Percentiles rank a stretch among this genome's conserved stretches.
phyloP scores from a whole-genome alignment of 2,113 vertebrate genomes.

The Nannospalax galili region DNA sequence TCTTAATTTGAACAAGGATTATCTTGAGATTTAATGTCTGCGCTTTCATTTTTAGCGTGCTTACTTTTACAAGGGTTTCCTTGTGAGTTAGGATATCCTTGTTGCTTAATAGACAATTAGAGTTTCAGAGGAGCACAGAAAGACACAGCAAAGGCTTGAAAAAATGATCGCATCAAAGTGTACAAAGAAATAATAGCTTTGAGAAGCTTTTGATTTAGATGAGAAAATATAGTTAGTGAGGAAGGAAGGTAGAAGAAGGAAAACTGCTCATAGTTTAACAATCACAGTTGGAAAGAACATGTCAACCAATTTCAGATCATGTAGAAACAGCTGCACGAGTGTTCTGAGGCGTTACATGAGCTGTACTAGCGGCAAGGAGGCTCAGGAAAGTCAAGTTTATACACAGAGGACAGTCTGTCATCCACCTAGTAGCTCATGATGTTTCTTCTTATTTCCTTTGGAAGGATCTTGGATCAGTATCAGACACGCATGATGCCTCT shows the following conservation, averaged over 20 bases:
- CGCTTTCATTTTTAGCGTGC: neutral
- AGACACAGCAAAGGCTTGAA: neutral
- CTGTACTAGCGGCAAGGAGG: neutral
- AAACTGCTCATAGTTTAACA: neutral
- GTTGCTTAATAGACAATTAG: neutral
- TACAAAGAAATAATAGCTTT: neutral
- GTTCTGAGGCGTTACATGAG: neutral
- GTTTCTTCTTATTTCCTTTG: neutral
- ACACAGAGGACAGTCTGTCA: neutral
- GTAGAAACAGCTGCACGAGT: neutral
- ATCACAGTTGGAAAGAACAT: neutral
- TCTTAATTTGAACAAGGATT: constrained; percentile 35
- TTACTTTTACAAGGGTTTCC: neutral
- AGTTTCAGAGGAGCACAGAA: neutral
- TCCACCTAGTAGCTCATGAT: neutral
- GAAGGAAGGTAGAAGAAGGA: too few species aligned
- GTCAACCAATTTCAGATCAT: neutral
- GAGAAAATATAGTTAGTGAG: neutral
- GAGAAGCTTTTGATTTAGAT: constrained; percentile 30
- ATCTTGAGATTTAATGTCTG: neutral
- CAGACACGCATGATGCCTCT: neutral
- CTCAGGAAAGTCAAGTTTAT: neutral
- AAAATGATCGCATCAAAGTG: neutral
- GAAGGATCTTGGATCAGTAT: neutral
- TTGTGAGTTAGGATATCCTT: neutral